These are phyloP conservation scores for Daboia siamensis DNA, from an alignment of 2,113 vertebrate genomes.

Conservation along the genomic window DNA sequence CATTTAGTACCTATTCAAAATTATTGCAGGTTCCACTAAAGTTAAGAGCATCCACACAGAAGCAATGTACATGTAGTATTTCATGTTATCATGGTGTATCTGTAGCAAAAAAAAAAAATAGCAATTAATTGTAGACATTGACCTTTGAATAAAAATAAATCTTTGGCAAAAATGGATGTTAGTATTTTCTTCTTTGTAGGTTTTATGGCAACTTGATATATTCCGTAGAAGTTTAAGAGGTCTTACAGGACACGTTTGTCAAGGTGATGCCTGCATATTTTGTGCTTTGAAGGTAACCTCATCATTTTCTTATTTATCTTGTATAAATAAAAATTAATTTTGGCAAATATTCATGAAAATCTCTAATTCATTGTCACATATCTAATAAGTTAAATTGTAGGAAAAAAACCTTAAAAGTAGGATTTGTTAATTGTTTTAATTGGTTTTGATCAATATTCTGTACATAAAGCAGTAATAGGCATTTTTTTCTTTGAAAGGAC, in stretches of 20 bases:
- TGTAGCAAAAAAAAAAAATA: neutral
- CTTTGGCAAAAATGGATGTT: neutral
- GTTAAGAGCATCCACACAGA: neutral
- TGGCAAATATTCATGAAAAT: neutral
- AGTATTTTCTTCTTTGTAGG: constrained; percentile 67
- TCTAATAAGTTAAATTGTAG: neutral
- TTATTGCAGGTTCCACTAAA: neutral
- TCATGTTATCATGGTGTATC: neutral
- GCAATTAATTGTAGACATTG: neutral
- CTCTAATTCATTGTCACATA: neutral
- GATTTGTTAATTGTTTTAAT: neutral
- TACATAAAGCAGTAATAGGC: neutral
- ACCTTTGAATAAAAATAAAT: neutral
- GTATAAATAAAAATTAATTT: neutral
- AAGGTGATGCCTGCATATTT: constrained; percentile 95
- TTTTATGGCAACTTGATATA: constrained; percentile 97
- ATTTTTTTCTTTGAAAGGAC: neutral
- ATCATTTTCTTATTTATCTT: neutral
- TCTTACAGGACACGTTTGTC: constrained; percentile 89
- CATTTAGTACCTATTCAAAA: neutral
- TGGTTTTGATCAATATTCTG: neutral
- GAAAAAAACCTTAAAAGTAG: neutral
- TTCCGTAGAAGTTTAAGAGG: constrained; percentile 92
- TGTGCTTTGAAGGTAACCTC: constrained; percentile 92
- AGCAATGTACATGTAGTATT: neutral